phyloP scores from a whole-genome alignment of 2,797 vertebrate genomes.

The Poeciliopsis turneri region DNA sequence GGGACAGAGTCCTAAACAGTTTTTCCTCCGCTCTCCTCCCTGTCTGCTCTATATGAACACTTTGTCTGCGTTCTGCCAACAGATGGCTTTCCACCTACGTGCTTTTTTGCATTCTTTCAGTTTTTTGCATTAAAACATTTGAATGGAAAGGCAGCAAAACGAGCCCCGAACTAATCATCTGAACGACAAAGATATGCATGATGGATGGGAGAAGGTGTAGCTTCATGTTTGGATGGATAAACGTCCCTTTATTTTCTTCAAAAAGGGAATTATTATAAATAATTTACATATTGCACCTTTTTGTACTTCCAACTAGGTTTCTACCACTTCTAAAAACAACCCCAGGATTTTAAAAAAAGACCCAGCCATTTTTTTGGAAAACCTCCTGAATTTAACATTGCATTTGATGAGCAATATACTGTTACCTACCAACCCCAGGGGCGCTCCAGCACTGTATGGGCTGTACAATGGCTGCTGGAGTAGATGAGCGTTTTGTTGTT shows the following conservation, averaged over 20 bases:
- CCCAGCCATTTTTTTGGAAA: too few species aligned
- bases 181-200: not conserved
- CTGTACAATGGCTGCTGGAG: too few species aligned
- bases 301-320: too few species aligned
- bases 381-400: too few species aligned
- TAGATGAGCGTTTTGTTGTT: too few species aligned
- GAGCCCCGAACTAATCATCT: not conserved
- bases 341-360: too few species aligned
- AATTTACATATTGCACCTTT: too few species aligned
- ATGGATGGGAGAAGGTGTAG: not conserved
- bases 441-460: too few species aligned
- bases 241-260: not conserved
- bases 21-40: slow-evolving; percentile 5
- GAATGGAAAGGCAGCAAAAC: not conserved
- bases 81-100: slow-evolving; percentile 20
- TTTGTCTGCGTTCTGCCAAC: slow-evolving; percentile 10
- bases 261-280: not conserved
- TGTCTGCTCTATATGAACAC: not conserved
- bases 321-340: too few species aligned
- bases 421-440: too few species aligned
- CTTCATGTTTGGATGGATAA: not conserved
- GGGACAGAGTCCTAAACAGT: slow-evolving; percentile 18
- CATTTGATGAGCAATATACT: too few species aligned
- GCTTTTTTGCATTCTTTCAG: slow-evolving; percentile 6
- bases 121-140: not conserved